Base-by-base conservation (phyloP, 1,140 invertebrate species). In the Gryllus bimaculatus region DNA sequence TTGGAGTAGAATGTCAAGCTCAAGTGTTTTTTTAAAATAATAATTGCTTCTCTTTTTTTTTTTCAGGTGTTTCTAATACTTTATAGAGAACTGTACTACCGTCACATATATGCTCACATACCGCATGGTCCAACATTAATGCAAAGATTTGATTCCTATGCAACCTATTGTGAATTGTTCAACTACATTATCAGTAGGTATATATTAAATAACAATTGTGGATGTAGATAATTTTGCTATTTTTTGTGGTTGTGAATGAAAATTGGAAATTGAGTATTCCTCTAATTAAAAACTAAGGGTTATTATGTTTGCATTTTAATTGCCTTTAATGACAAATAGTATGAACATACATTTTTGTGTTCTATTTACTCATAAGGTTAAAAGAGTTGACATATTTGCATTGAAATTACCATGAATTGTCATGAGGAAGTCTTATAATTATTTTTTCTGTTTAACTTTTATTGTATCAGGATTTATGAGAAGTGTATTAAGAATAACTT, bases 151-250 rank as follows among this genome's bases (percentile, higher is more conserved):
- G 93, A 95, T 82, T 99, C 97, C 0, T 99, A 98, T 86, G 98
- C 93, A 86, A 99, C 99, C 87, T 99, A 99, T 84, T 99, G 98
- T 87, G 93, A 98, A 84, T 89, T 99, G 10, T 99, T 99, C 87
- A 99, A 99, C 86, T 94, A 95, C 82, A 98, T 99, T 82, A 87
- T 82, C 39, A 79, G 81, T 81, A 80, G 81, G 80, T 79, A 75
- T 47, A 21, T 47, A 13, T 77, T 77, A 12, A 47, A 48, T 77
- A 3, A 39, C 47, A 26, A 13, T 39, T 75, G n/a, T 75, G 10
- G n/a, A 12, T 47, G 7, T 2, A 75, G 7, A 75, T 75, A 7
- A 2, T 75, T 3, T 12, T 20, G 1, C 6, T 4, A 4, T 75
- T 75, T 75, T 26, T 75, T 75, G 21, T 75, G 13, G 10, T 75